Evolutionary conservation across 2,888 invertebrate species (phyloP), one percentile per base, ranked within the genome.

Genomic region (Scaptomyza flava): DNA sequence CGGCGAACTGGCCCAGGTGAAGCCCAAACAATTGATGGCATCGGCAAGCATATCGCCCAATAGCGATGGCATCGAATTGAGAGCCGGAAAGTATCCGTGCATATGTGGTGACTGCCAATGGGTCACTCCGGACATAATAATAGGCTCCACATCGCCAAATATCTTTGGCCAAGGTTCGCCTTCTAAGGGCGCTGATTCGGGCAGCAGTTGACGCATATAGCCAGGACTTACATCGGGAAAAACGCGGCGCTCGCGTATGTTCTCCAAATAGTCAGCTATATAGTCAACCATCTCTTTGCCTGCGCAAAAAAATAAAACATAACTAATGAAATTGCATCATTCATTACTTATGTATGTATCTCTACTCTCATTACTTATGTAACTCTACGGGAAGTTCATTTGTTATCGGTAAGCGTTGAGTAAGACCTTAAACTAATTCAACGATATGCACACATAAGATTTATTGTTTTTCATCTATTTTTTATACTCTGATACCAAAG

Each of bases 221-320:
- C 99, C 99, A 0, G 99, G 99, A 88, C 97, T 95, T 0, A 98
- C 98, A 14, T 96, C 96, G 0, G 99, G 99, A 90, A 97, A 98
- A 1, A 99, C 99, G 14, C 97, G 94, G 3, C 96, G 94, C 12
- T 96, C 96, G 0, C 98, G 94, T 68, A 99, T 98, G 79, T 96
- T 96, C 92, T 97, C 96, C 90, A 99, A 92, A 91, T 99, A 99
- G 91, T 99, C 98, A 0, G 98, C 98, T 79, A 99, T 98, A 92
- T 97, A 99, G 93, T 99, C 99, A 66, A 99, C 97, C 96, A 99
- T 96, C 93, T 99, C 98, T 92, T 99, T 99, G 42, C 98, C 99
- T 97, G 91, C 1, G 27, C 27, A 11, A 3, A 11, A 33, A 0
- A 33, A 11, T 4, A 14, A 0, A 2, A 48, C 38, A 17, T 9